These are phyloP conservation scores for Danio tinwini DNA, from an alignment of 2,797 vertebrate species.

Conservation along the genomic window DNA sequence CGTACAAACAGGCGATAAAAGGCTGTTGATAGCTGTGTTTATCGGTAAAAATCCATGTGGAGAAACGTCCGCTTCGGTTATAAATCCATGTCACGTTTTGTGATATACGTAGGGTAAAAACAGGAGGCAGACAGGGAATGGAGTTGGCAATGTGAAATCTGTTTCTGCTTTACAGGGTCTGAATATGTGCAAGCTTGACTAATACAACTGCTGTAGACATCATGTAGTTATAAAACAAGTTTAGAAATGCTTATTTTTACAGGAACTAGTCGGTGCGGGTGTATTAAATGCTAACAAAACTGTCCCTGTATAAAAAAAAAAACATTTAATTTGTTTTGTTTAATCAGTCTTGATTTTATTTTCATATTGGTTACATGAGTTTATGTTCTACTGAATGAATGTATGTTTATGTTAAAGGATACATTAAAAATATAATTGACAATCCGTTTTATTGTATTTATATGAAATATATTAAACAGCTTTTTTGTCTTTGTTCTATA, in stretches of 20 bases:
- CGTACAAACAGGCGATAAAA: not conserved
- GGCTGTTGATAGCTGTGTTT: not conserved
- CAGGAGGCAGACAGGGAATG: constrained; percentile 85
- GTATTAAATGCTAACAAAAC: not conserved
- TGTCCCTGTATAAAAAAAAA: not conserved
- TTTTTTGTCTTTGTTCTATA: too few species aligned
- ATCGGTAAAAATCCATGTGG: not conserved
- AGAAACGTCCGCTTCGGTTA: not conserved
- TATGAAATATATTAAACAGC: too few species aligned
- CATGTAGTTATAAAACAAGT: constrained; percentile 10
- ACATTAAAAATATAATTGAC: too few species aligned
- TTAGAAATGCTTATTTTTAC: not conserved
- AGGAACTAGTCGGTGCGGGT: not conserved
- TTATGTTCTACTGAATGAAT: not conserved
- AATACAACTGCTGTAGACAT: constrained; percentile 1
- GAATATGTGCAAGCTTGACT: constrained; percentile 73
- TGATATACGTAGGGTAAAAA: constrained; percentile 73
- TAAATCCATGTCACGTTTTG: constrained; percentile 71
- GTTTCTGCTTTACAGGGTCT: constrained; percentile 86
- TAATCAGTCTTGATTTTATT: not conserved
- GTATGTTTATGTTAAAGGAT: too few species aligned
- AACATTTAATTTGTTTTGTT: not conserved
- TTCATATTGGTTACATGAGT: not conserved
- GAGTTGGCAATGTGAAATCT: constrained; percentile 82
- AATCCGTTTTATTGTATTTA: too few species aligned